Percentiles rank a stretch among this genome's conserved stretches.
These are phyloP conservation scores for Saguinus midas DNA, from an alignment of 2,113 vertebrate species.

Conservation along the genomic window DNA sequence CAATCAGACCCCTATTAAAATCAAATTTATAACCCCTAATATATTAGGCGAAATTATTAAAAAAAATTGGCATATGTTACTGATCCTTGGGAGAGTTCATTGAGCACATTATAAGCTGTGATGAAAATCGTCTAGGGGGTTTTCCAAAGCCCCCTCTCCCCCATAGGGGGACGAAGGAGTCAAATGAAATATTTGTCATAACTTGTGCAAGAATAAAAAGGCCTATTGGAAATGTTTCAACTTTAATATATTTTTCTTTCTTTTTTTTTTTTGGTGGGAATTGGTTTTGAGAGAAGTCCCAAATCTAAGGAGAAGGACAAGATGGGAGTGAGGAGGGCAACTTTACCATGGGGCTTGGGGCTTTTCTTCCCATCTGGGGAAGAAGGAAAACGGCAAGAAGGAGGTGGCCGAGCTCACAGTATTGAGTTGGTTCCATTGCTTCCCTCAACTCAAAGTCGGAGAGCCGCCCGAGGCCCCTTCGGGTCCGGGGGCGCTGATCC, in stretches of 20 bases:
- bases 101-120: slow-evolving; percentile 64
- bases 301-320: neutral
- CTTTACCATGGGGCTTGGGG: neutral
- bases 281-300: neutral
- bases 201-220: slow-evolving; percentile 7
- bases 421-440: neutral
- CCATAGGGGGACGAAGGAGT: neutral
- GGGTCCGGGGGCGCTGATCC: neutral
- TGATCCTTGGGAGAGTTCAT: slow-evolving; percentile 68
- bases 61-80: slow-evolving; percentile 78
- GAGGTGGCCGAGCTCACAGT: neutral
- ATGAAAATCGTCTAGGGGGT: slow-evolving; percentile 54
- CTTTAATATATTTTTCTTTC: neutral
- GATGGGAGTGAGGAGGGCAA: neutral
- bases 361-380: neutral
- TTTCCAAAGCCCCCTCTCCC: neutral
- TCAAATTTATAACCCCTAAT: slow-evolving; percentile 82
- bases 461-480: fast-evolving
- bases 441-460: neutral
- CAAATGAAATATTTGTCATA: slow-evolving; percentile 52
- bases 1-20: slow-evolving; percentile 82
- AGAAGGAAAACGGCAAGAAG: neutral
- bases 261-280: neutral
- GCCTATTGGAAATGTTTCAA: neutral
- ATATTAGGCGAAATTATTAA: slow-evolving; percentile 82